Conservation (phyloP, 2,113 vertebrate species). For the Bettongia penicillata region DNA sequence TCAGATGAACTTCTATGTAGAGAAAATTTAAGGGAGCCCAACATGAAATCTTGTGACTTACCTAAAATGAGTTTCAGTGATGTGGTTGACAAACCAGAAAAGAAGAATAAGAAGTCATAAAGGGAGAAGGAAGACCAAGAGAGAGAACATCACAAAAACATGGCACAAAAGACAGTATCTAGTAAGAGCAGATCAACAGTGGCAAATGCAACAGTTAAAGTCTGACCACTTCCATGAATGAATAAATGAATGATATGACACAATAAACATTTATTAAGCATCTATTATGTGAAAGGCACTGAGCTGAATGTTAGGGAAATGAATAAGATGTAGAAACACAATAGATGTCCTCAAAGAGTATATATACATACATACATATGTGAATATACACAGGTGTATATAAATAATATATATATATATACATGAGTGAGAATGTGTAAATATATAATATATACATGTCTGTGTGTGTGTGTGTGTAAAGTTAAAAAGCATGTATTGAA, state of each 20-base stretch:
- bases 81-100: not conserved
- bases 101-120: not conserved
- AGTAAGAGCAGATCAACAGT: not conserved
- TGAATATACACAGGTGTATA: too few relatives aligned
- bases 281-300: too few relatives aligned
- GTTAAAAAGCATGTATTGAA: not conserved
- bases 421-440: too few relatives aligned
- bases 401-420: too few relatives aligned
- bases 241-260: not conserved
- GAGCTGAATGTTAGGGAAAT: too few relatives aligned
- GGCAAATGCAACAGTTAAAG: not conserved
- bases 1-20: not conserved
- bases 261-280: not conserved
- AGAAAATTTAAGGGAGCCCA: not conserved
- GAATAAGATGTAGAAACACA: too few relatives aligned
- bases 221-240: not conserved
- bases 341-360: too few relatives aligned
- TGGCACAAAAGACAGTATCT: not conserved
- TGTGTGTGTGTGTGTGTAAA: too few relatives aligned
- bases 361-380: too few relatives aligned
- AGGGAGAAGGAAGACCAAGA: not conserved
- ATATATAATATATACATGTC: too few relatives aligned
- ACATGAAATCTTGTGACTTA: not conserved
- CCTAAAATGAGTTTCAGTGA: fast-evolving
- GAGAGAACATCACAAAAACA: not conserved